Conservation (phyloP, 1,140 invertebrate genomes). For the Brachystomella parvula region DNA sequence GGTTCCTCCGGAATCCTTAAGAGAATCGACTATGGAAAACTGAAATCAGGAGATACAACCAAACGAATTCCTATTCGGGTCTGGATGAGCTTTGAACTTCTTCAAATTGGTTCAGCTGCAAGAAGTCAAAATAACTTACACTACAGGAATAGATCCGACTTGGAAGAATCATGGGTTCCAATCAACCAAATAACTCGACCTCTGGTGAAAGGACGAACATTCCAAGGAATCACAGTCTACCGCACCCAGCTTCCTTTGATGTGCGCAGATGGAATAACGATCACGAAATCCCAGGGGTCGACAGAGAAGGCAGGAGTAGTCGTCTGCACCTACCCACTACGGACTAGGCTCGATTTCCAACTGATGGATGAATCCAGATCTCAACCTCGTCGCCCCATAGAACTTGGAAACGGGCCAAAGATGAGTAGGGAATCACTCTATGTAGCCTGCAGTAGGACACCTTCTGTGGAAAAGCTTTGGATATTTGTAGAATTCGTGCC, state of each 20-base stretch:
- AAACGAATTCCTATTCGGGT: neutral
- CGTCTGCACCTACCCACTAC: neutral
- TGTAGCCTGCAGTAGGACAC: constrained; percentile 17
- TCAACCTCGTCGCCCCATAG: neutral
- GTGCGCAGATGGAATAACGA: constrained; percentile 1
- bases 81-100: neutral
- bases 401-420: too few relatives aligned
- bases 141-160: neutral
- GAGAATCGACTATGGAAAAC: constrained; percentile 34
- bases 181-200: neutral
- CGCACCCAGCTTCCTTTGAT: constrained; percentile 3
- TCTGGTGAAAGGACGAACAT: neutral
- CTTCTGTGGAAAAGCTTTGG: neutral
- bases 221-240: neutral
- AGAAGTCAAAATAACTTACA: neutral
- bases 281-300: neutral
- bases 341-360: neutral
- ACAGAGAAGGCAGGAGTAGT: neutral
- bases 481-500: constrained; percentile 15
- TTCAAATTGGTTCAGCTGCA: neutral
- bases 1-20: constrained; percentile 40
- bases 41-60: neutral
- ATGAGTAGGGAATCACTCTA: neutral
- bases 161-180: neutral
- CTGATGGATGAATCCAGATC: neutral